A percentile compares a stretch with the other conserved stretches of the same genome.
Evolutionary conservation across 2,888 invertebrate genomes (phyloP).

Genomic region (Phymatocera aterrima): DNA sequence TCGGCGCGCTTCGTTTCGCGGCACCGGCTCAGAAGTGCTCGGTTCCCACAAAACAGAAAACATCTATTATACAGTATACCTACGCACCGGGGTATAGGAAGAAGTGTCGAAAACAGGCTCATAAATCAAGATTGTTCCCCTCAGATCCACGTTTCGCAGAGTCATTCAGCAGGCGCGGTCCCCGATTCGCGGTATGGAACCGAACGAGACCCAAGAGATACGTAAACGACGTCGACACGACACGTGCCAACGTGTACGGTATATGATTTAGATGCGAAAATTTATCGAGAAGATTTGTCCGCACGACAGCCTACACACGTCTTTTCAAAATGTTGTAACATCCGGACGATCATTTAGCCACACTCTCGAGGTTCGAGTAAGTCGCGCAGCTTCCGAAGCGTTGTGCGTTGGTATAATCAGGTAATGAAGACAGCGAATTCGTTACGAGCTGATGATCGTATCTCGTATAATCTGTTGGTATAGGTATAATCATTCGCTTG

Average conservation of each 20-base stretch:
- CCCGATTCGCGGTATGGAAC: slow-evolving; percentile 45
- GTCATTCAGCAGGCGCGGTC: slow-evolving; percentile 38
- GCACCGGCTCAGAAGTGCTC: neutral
- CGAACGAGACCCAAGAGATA: slow-evolving; percentile 7
- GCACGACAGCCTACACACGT: neutral
- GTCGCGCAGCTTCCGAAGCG: neutral
- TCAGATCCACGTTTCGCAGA: slow-evolving; percentile 21
- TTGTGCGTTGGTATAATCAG: neutral
- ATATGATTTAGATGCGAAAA: neutral
- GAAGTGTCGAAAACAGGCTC: slow-evolving; percentile 47
- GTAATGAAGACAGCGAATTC: no score
- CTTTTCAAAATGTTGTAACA: no score
- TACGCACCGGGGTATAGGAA: slow-evolving; percentile 13
- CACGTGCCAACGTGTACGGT: neutral
- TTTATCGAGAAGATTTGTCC: neutral
- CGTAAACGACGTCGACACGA: neutral
- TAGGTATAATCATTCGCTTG: no score
- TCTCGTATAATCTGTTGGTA: neutral
- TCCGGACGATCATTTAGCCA: neutral
- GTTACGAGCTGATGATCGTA: neutral
- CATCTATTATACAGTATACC: neutral
- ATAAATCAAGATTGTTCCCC: slow-evolving; percentile 46
- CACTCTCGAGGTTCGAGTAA: neutral
- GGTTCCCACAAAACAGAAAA: neutral
- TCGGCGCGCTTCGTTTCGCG: neutral